Base-by-base conservation (phyloP, 2,888 invertebrate species). In the Gerris lacustris region DNA sequence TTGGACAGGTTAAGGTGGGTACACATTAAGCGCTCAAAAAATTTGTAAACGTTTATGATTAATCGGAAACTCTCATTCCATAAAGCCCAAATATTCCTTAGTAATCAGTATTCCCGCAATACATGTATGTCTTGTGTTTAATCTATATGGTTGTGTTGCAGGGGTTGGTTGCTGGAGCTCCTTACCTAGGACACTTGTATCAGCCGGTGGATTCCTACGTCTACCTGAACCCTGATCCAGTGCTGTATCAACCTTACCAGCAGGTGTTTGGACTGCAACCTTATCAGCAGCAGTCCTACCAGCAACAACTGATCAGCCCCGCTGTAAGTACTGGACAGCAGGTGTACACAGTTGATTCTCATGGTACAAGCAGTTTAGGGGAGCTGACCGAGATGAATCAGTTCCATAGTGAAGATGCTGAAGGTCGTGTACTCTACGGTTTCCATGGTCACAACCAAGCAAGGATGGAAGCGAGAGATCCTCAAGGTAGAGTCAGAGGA, bases 381-480 rank as follows among this genome's bases (percentile, higher is more conserved):
- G 31, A 31, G 31, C 31, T 31, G 31, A 9, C 55, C 15, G 72
- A 75, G 45, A 72, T 75, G 6, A 72, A 74, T 6, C 76, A 76
- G 70, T 76, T 75, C 67, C 75, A 76, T 67, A 72, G 73, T 6
- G 74, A 77, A 70, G 77, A 77, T 72, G 73, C 73, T 2, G 71
- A 73, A 6, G 90, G 90, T 2, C 86, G 87, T 17, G 89, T 88
- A 77, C 83, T 85, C 0, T 90, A 89, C 76, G 90, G 90, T 0
- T 90, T 90, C 79, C 83, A 86, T 72, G 86, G 88, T 5, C 89
- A 89, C 67, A 86, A 90, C 77, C 90, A 90, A 70, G 84, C 89
- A 5, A 87, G 90, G 79, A 85, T 88, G 64, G 90, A 91, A 80
- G 86, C 86, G 78, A 86, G 89, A 70, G 84, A 85, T 72, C 82